Conservation (phyloP, 2,888 invertebrate genomes). For the Seira ritae region DNA sequence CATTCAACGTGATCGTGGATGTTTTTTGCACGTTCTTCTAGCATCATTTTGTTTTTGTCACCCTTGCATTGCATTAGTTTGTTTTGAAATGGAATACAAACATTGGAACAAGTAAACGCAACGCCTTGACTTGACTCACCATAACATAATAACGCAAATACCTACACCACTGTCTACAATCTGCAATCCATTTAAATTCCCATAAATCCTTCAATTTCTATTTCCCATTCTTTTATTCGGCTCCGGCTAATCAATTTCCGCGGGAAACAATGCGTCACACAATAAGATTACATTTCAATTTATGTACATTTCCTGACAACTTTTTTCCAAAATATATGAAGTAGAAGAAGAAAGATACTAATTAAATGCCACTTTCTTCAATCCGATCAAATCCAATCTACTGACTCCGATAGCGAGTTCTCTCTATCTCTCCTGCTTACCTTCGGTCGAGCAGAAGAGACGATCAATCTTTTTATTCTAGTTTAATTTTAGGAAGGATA, state of each 20-base stretch:
- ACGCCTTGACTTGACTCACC: too few relatives aligned
- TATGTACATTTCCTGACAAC: too few relatives aligned
- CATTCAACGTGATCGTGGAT: not conserved
- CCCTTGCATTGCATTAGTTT: not conserved
- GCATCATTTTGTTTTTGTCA: constrained; percentile 6
- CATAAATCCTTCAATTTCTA: constrained; percentile 31
- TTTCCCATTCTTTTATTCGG: not conserved
- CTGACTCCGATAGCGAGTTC: not conserved
- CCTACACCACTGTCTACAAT: constrained; percentile 19
- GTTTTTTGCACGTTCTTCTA: too few relatives aligned
- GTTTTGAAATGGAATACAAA: not conserved
- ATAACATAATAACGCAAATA: not conserved
- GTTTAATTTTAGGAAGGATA: constrained; percentile 7
- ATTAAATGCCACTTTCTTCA: constrained; percentile 21
- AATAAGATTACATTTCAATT: not conserved
- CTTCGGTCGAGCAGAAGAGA: not conserved
- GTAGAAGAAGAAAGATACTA: constrained; percentile 3
- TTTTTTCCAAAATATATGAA: too few relatives aligned
- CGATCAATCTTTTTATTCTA: not conserved
- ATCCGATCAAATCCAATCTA: not conserved
- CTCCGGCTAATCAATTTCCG: constrained; percentile 12
- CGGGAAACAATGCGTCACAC: not conserved
- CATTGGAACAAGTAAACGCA: not conserved
- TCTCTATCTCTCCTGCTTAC: too few relatives aligned
- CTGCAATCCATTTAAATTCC: constrained; percentile 36